Conservation (phyloP, 1,140 invertebrate species). For the Ceratosolen fusciceps region DNA sequence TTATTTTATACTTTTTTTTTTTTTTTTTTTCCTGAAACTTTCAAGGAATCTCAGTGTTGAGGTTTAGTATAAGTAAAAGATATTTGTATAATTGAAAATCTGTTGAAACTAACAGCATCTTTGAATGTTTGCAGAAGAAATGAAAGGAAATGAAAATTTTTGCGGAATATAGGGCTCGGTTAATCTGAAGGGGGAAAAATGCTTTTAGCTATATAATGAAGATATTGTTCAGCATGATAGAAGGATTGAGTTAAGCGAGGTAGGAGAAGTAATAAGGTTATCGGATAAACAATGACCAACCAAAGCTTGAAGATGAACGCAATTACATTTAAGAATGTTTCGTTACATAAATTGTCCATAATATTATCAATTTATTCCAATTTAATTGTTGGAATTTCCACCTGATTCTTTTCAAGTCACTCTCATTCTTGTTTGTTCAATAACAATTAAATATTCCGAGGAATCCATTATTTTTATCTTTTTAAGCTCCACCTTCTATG, state of each 20-base stretch:
- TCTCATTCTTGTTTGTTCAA: not conserved
- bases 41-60: not conserved
- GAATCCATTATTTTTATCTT: constrained; percentile 37
- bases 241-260: not conserved
- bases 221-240: no score
- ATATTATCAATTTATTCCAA: constrained; percentile 22
- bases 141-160: not conserved
- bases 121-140: not conserved
- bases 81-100: not conserved
- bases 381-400: constrained; percentile 27
- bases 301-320: constrained; percentile 57
- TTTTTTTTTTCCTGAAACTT: not conserved
- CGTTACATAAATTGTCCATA: constrained; percentile 53
- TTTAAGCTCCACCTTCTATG: not conserved
- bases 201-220: not conserved
- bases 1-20: no score
- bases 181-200: no score
- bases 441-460: constrained; percentile 19
- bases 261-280: constrained; percentile 55
- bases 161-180: not conserved
- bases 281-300: constrained; percentile 63
- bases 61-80: not conserved
- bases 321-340: constrained; percentile 67
- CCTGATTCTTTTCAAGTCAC: not conserved
- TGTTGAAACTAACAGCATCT: not conserved